Evolutionary conservation across 2,888 invertebrate genomes (phyloP).

Genomic region (Melieria picta): DNA sequence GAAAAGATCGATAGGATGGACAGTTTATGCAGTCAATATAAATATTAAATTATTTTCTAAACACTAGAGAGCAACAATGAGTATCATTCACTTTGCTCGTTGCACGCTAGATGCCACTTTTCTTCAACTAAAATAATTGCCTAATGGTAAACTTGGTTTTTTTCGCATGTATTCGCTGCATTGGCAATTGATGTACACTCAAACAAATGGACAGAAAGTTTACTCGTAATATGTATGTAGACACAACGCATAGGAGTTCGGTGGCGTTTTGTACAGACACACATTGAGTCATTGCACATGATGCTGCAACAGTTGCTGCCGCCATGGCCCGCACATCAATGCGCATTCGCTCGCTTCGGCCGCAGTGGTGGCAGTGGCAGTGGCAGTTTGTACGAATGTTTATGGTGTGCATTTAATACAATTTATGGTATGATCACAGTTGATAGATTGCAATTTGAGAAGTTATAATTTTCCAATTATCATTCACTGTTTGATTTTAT

Average conservation of each 20-base stretch:
- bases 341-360: neutral
- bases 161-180: no score
- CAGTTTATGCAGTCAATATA: no score
- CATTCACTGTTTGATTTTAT: slow-evolving; percentile 40
- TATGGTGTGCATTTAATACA: slow-evolving; percentile 39
- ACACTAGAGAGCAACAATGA: no score
- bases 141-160: no score
- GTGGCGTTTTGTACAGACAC: neutral
- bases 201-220: neutral
- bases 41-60: no score
- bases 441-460: slow-evolving; percentile 52
- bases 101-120: no score
- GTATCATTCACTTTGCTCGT: no score
- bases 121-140: no score
- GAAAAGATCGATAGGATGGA: no score
- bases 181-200: neutral
- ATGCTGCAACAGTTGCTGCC: neutral
- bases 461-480: slow-evolving; percentile 59
- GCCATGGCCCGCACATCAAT: neutral
- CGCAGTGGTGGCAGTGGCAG: neutral
- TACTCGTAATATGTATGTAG: neutral
- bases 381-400: neutral
- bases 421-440: slow-evolving; percentile 55
- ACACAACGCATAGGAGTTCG: neutral
- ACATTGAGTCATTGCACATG: slow-evolving; percentile 2